Base-by-base conservation (phyloP, 2,888 invertebrate species). In the Mythimna loreyi region DNA sequence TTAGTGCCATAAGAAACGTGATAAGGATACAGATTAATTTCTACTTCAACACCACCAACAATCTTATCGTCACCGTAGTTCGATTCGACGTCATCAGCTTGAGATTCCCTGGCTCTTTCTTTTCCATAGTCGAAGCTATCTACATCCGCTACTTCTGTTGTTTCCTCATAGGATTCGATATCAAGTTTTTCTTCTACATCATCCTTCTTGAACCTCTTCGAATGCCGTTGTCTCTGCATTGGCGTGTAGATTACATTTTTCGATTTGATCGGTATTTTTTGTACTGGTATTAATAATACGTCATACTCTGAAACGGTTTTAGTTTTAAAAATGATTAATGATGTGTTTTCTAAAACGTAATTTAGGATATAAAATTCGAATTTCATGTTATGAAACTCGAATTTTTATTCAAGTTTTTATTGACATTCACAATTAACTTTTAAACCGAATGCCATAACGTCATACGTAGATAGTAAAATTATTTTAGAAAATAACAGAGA, bases 11-110 rank as follows among this genome's bases (percentile, higher is more conserved):
- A 96, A 0, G 91, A 91, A 0, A 90, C 94, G 63, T 95, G 95
- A 60, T 96, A 96, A 0, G 96, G 96, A 82, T 94, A 95, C 40
- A 94, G 75, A 75, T 91, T 93, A 0, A 96, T 95, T 52, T 94
- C 93, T 0, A 93, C 94, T 78, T 93, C 92, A 3, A 80, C 49
- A 2, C 96, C 96, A 2, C 96, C 96, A 0, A 96, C 96, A 8
- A 96, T 96, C 64, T 92, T 95, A 67, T 94, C 90, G 30, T 92
- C 90, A 0, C 90, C 92, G 56, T 88, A 88, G 56, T 80, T 77
- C 5, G 69, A 58, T 8, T 85, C 85, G 5, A 72, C 68, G 23
- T 86, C 84, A 13, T 76, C 65, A 0, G 63, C 68, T 30, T 71
- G 63, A 2, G 73, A 68, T 23, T 81, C 77, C 9, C 76, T 74